Conservation (phyloP, 2,888 invertebrate species). For the Drosophila pegasa region DNA sequence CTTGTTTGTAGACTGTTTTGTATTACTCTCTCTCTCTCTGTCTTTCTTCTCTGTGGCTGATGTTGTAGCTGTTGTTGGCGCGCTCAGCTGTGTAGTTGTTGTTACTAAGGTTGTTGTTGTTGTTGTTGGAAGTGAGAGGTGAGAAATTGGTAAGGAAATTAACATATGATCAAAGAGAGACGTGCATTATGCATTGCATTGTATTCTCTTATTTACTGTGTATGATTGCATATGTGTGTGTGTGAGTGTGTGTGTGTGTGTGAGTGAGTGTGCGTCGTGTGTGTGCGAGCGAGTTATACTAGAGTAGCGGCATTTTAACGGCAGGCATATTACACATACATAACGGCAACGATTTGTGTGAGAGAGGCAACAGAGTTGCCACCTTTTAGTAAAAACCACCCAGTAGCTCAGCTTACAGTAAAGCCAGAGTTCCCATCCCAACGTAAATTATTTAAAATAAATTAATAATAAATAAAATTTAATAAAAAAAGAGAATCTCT, state of each 20-base stretch:
- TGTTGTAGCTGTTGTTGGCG: conserved; percentile 45
- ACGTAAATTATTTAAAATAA: no score
- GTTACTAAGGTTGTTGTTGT: conserved; percentile 46
- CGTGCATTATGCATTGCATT: conserved; percentile 23
- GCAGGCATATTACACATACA: conserved; percentile 12
- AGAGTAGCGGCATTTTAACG: conserved; percentile 2
- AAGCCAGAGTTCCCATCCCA: not conserved
- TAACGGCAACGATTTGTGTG: conserved; percentile 1
- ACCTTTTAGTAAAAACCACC: not conserved
- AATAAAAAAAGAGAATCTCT: no score
- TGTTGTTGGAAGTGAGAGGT: conserved; percentile 54
- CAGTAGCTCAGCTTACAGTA: not conserved
- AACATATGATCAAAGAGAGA: conserved; percentile 56
- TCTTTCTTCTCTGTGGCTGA: conserved; percentile 23
- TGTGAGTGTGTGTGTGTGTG: not conserved
- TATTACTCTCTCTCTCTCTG: conserved; percentile 17
- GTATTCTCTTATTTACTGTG: conserved; percentile 8
- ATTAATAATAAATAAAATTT: no score
- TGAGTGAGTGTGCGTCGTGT: not conserved
- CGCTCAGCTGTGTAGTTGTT: conserved; percentile 63
- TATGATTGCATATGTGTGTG: conserved; percentile 4
- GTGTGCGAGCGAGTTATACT: conserved; percentile 18
- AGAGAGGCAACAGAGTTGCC: conserved; percentile 16
- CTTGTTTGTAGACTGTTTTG: conserved; percentile 16
- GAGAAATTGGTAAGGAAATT: conserved; percentile 65